Conservation (phyloP, 2,888 invertebrate genomes). For the Desoria tigrina region DNA sequence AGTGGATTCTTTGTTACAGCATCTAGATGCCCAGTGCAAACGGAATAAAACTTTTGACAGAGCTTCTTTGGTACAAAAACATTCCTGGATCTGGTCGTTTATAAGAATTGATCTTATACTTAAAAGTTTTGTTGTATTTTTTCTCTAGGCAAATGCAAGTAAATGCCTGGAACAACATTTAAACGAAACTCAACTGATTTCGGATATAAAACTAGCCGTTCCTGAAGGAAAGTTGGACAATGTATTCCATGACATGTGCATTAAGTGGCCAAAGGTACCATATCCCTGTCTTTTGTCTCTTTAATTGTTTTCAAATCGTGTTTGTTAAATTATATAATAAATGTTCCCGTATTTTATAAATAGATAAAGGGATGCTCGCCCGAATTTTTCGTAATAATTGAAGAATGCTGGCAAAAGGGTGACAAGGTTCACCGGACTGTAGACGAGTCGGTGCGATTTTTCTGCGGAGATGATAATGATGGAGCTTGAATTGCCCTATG, state of each 20-base stretch:
- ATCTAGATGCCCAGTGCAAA: conserved; percentile 42
- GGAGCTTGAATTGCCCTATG: conserved; percentile 50
- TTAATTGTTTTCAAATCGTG: no score
- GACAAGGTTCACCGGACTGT: conserved; percentile 44
- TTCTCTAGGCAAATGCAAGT: no score
- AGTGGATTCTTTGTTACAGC: conserved; percentile 39
- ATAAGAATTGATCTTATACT: no score
- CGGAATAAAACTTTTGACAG: conserved; percentile 27
- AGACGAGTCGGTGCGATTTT: conserved; percentile 48
- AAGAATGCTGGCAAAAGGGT: conserved; percentile 51
- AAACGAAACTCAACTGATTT: conserved; percentile 40
- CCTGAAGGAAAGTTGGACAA: conserved; percentile 50
- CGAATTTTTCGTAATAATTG: conserved; percentile 39
- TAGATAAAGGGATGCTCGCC: conserved; percentile 42
- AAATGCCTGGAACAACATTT: conserved; percentile 44
- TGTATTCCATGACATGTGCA: conserved; percentile 49
- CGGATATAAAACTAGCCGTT: conserved; percentile 48
- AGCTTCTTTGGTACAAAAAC: conserved; percentile 29
- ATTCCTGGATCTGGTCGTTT: no score
- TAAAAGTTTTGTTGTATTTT: no score
- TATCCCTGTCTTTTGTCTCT: no score
- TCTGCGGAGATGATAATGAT: conserved; percentile 50
- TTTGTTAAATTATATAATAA: no score
- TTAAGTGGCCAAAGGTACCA: conserved; percentile 50
- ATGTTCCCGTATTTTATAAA: no score